Conservation (phyloP, 2,113 vertebrate species). For the Vombatus ursinus region DNA sequence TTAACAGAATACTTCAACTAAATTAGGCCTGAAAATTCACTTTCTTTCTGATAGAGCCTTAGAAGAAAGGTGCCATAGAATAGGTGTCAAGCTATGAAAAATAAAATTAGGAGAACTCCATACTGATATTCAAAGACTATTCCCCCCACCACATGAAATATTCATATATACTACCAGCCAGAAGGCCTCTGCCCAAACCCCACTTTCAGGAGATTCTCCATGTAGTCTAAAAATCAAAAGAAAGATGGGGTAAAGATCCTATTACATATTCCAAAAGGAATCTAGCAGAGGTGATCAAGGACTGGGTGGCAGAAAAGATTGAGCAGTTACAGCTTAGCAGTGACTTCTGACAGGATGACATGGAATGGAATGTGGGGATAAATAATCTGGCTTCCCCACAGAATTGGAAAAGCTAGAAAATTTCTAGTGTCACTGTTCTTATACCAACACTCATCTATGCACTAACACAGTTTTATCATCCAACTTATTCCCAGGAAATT, state of each 20-base stretch:
- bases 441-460: conserved; percentile 30
- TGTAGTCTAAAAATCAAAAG: conserved; percentile 17
- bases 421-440: conserved; percentile 17
- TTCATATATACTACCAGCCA: conserved; percentile 68
- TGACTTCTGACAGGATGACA: conserved; percentile 40
- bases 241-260: conserved; percentile 45
- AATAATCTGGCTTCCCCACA: conserved; percentile 29
- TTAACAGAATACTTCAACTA: conserved; percentile 4
- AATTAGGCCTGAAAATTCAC: conserved; percentile 41
- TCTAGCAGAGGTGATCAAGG: background rate
- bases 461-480: conserved; percentile 48
- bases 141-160: conserved; percentile 43
- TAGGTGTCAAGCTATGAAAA: background rate
- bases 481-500: conserved; percentile 63
- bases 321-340: conserved; percentile 13
- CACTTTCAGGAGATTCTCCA: conserved; percentile 40
- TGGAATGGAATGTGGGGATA: background rate
- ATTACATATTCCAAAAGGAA: background rate
- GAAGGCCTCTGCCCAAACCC: conserved; percentile 63
- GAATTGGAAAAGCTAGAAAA: conserved; percentile 21
- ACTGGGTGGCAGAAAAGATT: background rate
- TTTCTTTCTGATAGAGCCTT: conserved; percentile 45
- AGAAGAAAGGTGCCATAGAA: background rate
- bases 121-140: conserved; percentile 71
- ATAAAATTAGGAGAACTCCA: conserved; percentile 25